These are phyloP conservation scores for Liasis olivaceus DNA, from an alignment of 2,797 vertebrate species.

Conservation along the genomic window DNA sequence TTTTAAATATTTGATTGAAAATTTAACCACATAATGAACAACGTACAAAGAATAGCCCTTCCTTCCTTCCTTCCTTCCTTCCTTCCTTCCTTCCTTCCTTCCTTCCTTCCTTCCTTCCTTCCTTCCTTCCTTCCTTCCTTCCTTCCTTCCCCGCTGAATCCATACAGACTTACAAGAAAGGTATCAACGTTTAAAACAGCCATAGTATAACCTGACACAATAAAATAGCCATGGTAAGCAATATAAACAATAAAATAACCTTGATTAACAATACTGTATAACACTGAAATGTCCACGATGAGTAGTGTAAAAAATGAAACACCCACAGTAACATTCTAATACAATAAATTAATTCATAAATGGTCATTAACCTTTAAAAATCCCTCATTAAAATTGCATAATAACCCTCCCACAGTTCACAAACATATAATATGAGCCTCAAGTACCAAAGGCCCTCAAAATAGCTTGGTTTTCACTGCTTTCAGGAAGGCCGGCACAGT, in stretches of 20 bases:
- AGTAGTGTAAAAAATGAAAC: background rate
- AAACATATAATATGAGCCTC: background rate
- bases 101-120: no score
- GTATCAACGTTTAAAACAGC: no score
- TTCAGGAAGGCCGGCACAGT: background rate
- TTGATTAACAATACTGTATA: background rate
- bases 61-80: background rate
- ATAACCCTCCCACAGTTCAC: background rate
- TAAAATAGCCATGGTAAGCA: background rate
- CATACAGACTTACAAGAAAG: background rate
- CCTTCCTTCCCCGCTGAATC: background rate
- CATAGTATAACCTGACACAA: no score
- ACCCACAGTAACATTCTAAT: background rate
- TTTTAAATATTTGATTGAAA: background rate
- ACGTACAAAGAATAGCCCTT: background rate
- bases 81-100: background rate
- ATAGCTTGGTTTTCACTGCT: background rate
- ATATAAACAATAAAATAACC: background rate
- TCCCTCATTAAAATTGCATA: background rate
- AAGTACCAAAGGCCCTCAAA: background rate
- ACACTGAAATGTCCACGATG: background rate
- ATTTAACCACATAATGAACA: background rate
- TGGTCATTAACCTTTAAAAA: background rate
- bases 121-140: no score
- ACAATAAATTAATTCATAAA: background rate